Evolutionary conservation across 2,888 invertebrate genomes (phyloP), one percentile per base, ranked within the genome.

Genomic region (Patella pellucida): DNA sequence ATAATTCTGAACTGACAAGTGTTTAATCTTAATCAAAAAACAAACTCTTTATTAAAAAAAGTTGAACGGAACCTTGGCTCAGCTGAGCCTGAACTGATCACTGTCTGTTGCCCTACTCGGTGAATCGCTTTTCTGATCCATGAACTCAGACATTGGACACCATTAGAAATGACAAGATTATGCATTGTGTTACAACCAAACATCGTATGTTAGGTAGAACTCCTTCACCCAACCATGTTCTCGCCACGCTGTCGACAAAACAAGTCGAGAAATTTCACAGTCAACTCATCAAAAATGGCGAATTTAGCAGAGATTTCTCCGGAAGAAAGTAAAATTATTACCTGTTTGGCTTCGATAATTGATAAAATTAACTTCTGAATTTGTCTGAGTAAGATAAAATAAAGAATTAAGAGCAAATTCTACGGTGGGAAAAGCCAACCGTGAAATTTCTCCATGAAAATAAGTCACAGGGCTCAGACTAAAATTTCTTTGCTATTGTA

Each of bases 401-500:
- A 56, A 51, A 50, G 51, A 56, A 23, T 51, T 56, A 67, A 19
- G 71, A 62, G 56, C 69, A 51, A 54, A 41, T 72, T 74, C 31
- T 67, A 72, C 62, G 74, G 77, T 76, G 76, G 77, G 77, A 76
- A 79, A 73, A 52, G 52, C 71, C 73, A 74, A 68, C 73, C 72
- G 76, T 74, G 72, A 69, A 75, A 71, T 75, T 77, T 77, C 73
- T 77, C 67, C 75, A 76, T 77, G 54, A 77, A 77, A 77, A 70
- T 77, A 67, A 75, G 67, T 75, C n/a, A 74, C 79, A 76, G 72
- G 50, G 54, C 54, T 76, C 69, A 71, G 74, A 72, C 56, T 68
- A 73, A 74, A 80, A 78, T 82, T 83, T 78, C 79, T 79, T 69
- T 67, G 74, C 81, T 85, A 84, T 85, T 85, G 85, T 84, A 82